Evolutionary conservation across 2,888 invertebrate genomes (phyloP), one percentile per base, ranked within the genome.

Genomic region (Parelbella ahira): DNA sequence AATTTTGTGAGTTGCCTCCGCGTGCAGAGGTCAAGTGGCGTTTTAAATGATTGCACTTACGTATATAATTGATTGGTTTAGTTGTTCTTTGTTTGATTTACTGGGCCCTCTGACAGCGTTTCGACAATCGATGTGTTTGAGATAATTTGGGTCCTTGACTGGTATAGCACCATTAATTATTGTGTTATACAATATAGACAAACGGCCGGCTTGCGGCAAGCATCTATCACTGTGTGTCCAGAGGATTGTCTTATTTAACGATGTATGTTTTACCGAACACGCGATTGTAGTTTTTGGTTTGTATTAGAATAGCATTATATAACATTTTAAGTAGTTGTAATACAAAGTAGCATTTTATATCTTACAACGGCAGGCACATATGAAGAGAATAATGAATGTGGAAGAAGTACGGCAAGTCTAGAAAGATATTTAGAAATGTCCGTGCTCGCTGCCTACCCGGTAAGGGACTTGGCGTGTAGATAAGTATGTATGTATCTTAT

Each of bases 11-110:
- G 58, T 56, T 62, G 60, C 69, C 61, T 66, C 66, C 58, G 65
- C 59, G 51, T n/a, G n/a, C n/a, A 62, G 69, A 80, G 81, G 79
- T 79, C 81, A 69, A 68, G 60, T 55, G 55, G 61, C 58, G 50
- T 58, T 66, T 67, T 69, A 76, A 81, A 70, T 74, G 69, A 72
- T 73, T 66, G 65, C 61, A 69, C 55, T 59, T 64, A 58, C 57
- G 61, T 54, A 52, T 60, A 61, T 75, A 76, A 79, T 74, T 75
- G 68, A 79, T 77, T 68, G 62, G 62, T 60, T 65, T 56, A 54
- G 60, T 68, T 60, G 66, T 63, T 68, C 68, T 71, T 74, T 73
- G 69, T 68, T 66, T 64, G 58, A 60, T 69, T 61, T 60, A 63
- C 57, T 57, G 54, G 56, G 56, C 53, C 49, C 48, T 53, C 50